Base-by-base conservation (phyloP, 2,797 vertebrate species). In the Megalops cyprinoides region DNA sequence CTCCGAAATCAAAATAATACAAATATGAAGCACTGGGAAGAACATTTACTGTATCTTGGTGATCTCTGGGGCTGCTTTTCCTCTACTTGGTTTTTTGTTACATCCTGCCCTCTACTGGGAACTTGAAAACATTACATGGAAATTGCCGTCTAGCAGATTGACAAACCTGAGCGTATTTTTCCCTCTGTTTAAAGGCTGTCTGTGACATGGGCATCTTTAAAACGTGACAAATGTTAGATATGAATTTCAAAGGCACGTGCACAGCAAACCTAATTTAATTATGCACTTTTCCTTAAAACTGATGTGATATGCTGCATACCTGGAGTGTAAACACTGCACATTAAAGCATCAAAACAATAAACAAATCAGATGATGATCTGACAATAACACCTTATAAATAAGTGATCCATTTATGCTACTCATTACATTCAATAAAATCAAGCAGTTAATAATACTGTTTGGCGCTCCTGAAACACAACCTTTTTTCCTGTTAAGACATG, bases 21-120 rank as follows among this genome's bases (percentile, higher is more conserved):
- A 39, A 37, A n/a, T n/a, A n/a, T n/a, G 34, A 67, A 10, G 62
- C 34, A 67, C 18, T 34, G 4, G 0, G 37, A 14, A 34, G 15
- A 7, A 67, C 67, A 37, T 67, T 37, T 67, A n/a, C n/a, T n/a
- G n/a, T n/a, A 18, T 31, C 1, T 9, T 9, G n/a, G 25, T 14
- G 25, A 6, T 1, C 25, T 2, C n/a, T 56, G 53, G 53, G 18
- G n/a, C 8, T 12, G 58, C 25, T 62, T 62, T 62, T 31, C 62
- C 18, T 20, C 31, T 67, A 20, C 15, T 18, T 65, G 2, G 60
- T 46, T 20, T 20, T 5, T 74, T 74, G 46, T 74, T 49, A 74
- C 25, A 74, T 49, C 48, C 42, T 48, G 71, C 71, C 46, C 71
- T 48, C 71, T 74, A 49, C n/a, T 49, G 71, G 34, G 44, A 37